phyloP scores from a whole-genome alignment of 2,888 invertebrate genomes.

The Cosmia trapezina region DNA sequence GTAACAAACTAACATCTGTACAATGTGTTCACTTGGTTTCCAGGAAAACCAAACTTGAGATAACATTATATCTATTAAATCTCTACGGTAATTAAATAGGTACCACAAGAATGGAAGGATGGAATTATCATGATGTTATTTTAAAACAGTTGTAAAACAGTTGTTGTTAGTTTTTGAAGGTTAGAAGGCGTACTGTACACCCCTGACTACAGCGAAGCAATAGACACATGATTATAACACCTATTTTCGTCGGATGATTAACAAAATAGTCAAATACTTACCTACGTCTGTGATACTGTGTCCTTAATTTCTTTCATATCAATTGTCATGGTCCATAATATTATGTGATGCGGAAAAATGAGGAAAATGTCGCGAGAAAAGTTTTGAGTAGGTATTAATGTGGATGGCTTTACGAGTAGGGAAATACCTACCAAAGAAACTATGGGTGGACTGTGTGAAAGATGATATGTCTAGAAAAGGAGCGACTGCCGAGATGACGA shows the following conservation, averaged over 20 bases:
- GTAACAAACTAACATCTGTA: neutral
- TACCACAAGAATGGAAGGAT: too few relatives aligned
- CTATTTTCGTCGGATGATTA: neutral
- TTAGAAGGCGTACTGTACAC: too few relatives aligned
- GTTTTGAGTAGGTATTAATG: too few relatives aligned
- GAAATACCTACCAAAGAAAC: too few relatives aligned
- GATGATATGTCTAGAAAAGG: too few relatives aligned
- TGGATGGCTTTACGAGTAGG: too few relatives aligned
- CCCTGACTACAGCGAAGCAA: neutral
- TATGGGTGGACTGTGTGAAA: too few relatives aligned
- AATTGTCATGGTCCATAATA: neutral
- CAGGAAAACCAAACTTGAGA: neutral
- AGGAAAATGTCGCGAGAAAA: neutral
- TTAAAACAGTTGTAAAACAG: too few relatives aligned
- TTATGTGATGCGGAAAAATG: neutral
- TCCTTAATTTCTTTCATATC: neutral
- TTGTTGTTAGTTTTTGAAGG: too few relatives aligned
- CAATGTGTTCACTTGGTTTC: neutral
- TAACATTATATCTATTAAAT: neutral
- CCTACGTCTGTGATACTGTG: neutral
- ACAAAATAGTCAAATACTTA: neutral
- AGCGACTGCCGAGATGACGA: too few relatives aligned
- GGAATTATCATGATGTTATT: neutral
- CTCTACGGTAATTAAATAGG: neutral
- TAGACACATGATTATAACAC: neutral